Evolutionary conservation across 2,888 invertebrate genomes (phyloP).

Genomic region (Schizaphis graminum): DNA sequence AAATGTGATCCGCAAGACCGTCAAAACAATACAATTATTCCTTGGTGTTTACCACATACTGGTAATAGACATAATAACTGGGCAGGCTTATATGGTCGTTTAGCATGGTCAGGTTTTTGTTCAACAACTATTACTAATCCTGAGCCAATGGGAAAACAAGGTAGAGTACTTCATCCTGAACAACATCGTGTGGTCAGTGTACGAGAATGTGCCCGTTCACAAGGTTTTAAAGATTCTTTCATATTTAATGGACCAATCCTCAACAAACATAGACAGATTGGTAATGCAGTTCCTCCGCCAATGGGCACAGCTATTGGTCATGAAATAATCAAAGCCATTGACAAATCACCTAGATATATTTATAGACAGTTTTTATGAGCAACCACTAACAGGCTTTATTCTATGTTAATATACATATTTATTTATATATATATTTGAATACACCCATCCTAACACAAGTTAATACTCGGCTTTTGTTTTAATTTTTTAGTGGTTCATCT

Average conservation of each 20-base stretch:
- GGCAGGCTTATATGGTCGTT: conserved; percentile 86
- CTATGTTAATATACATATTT: not conserved
- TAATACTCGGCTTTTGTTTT: not conserved
- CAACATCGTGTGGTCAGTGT: conserved; percentile 87
- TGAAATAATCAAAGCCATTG: conserved; percentile 76
- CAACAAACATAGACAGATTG: conserved; percentile 85
- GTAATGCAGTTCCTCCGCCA: conserved; percentile 90
- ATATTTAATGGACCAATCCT: conserved; percentile 81
- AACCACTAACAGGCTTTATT: not conserved
- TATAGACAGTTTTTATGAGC: not conserved
- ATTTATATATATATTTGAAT: not conserved
- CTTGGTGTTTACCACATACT: conserved; percentile 91
- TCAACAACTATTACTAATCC: conserved; percentile 88
- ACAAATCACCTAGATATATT: not conserved
- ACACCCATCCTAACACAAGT: not conserved
- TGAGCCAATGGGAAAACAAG: conserved; percentile 93
- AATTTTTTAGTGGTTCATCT: not conserved
- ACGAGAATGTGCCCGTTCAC: conserved; percentile 87
- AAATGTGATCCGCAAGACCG: conserved; percentile 80
- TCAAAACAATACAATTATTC: conserved; percentile 87
- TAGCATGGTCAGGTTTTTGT: conserved; percentile 88
- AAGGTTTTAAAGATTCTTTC: conserved; percentile 86
- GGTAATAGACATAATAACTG: conserved; percentile 88
- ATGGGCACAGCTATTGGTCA: conserved; percentile 82
- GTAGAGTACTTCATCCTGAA: conserved; percentile 85